Evolutionary conservation across 2,797 vertebrate genomes (phyloP).

Genomic region (Cirrhinus molitorella): DNA sequence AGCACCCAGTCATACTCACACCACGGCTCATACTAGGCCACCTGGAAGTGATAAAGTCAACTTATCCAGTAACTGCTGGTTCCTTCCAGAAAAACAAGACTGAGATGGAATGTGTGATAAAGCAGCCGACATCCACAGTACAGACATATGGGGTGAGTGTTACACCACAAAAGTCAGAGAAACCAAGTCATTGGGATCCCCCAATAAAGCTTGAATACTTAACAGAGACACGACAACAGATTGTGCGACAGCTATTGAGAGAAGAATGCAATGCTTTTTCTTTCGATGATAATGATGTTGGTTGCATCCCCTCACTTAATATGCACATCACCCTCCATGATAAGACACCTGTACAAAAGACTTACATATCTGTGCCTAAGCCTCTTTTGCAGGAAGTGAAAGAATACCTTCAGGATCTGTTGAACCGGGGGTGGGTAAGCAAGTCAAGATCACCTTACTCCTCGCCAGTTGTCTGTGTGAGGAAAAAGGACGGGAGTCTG

Average conservation of each 20-base stretch:
- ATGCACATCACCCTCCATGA: conserved; percentile 53
- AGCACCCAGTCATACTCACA: conserved; percentile 12
- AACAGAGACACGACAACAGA: conserved; percentile 17
- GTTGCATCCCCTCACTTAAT: background rate
- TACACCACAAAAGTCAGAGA: background rate
- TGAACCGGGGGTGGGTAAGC: conserved; percentile 31
- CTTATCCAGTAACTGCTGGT: background rate
- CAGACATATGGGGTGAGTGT: background rate
- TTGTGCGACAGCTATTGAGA: conserved; percentile 42
- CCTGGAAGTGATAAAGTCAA: conserved; percentile 36
- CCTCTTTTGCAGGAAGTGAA: conserved; percentile 60
- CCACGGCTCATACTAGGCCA: conserved; percentile 28
- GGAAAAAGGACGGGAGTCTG: conserved; percentile 4
- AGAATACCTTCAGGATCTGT: conserved; percentile 39
- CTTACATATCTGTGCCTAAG: conserved; percentile 35
- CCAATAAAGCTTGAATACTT: conserved; percentile 9
- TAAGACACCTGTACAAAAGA: conserved; percentile 27
- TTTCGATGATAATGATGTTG: conserved; percentile 48
- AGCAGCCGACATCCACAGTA: background rate
- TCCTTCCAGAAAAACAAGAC: background rate
- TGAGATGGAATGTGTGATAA: background rate
- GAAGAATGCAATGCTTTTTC: conserved; percentile 55
- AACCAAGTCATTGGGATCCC: background rate
- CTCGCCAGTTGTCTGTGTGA: conserved; percentile 27
- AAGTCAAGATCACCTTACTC: conserved; percentile 48